Percentiles rank a stretch among this genome's conserved stretches.
phyloP scores from a whole-genome alignment of 2,113 vertebrate genomes.

The cat (Felis catus) region F.catus_Fca126_mat1.0 CM031419.1:15256501-15257000 shows the following conservation, averaged over 20 bases:
- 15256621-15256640: neutral
- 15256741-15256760: neutral
- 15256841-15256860: slow-evolving; percentile 97
- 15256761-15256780: fast-evolving
- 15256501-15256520: neutral
- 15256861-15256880: slow-evolving; percentile 96
- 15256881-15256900: slow-evolving; percentile 97
- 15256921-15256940: slow-evolving; percentile 99
- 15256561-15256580: neutral
- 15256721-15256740: neutral
- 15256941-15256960: slow-evolving; percentile 99
- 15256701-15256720: neutral
- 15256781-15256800: neutral
- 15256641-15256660: neutral
- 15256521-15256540: neutral
- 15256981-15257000: slow-evolving; percentile 98
- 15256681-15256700: neutral
- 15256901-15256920: slow-evolving; percentile 98
- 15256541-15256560: neutral
- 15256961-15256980: slow-evolving; percentile 98
- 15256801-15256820: neutral
- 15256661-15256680: neutral
- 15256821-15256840: slow-evolving; percentile 99
- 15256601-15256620: neutral
- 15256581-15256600: neutral